phyloP scores from a whole-genome alignment of 2,888 invertebrate species.

The Merodon equestris region DNA sequence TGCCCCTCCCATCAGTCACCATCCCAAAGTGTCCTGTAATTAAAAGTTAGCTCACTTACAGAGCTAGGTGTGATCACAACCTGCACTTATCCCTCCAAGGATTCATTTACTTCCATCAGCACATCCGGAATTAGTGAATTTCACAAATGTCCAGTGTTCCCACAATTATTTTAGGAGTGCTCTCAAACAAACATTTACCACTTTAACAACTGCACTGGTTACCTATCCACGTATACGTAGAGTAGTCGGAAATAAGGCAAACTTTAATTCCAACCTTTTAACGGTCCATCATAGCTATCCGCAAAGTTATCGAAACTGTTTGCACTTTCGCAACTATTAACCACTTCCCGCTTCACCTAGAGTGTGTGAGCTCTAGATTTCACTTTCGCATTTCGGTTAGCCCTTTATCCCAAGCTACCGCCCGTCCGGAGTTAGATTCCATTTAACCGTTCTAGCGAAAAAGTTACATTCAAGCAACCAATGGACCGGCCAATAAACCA shows the following conservation, averaged over 20 bases:
- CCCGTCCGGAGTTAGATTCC: constrained; percentile 9
- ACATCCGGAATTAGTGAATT: too few species aligned
- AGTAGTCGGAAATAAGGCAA: background rate
- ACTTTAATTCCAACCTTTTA: constrained; percentile 20
- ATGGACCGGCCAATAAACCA: constrained; percentile 13
- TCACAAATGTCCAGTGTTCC: too few species aligned
- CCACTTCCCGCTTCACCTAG: constrained; percentile 25
- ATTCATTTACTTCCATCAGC: too few species aligned
- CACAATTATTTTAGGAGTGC: background rate
- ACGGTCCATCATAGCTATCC: constrained; percentile 4
- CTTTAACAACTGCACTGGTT: too few species aligned
- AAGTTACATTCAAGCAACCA: constrained; percentile 51
- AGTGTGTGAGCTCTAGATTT: constrained; percentile 58
- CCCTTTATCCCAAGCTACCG: too few species aligned
- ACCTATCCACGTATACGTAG: background rate
- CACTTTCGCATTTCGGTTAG: background rate
- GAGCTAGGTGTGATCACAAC: too few species aligned
- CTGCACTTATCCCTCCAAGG: too few species aligned
- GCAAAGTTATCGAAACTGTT: background rate
- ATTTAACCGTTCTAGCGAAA: constrained; percentile 46
- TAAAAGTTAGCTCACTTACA: too few species aligned
- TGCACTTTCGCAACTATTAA: constrained; percentile 18
- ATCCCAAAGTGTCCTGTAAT: too few species aligned
- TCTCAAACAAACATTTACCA: background rate
- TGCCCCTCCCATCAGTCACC: too few species aligned